phyloP scores from a whole-genome alignment of 2,888 invertebrate genomes.

The Caenorhabditis wallacei region DNA sequence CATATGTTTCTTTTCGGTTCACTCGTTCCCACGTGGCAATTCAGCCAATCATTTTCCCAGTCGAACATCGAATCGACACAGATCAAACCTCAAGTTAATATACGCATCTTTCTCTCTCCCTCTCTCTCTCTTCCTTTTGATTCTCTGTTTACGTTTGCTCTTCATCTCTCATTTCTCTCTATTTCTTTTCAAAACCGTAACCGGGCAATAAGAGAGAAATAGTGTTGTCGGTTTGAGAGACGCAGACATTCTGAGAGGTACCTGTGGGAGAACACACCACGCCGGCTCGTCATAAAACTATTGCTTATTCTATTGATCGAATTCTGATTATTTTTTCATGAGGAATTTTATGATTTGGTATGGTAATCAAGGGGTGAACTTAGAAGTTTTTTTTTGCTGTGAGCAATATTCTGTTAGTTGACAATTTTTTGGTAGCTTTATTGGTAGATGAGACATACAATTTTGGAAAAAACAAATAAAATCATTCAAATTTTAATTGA shows the following conservation, averaged over 20 bases:
- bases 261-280: constrained; percentile 14
- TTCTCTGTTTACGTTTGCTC: constrained; percentile 49
- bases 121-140: constrained; percentile 19
- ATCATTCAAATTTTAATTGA: no score
- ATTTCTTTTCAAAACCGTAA: constrained; percentile 49
- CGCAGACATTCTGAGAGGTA: constrained; percentile 31
- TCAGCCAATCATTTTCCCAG: neutral
- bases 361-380: neutral
- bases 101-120: constrained; percentile 36
- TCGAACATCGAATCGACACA: neutral
- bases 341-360: constrained; percentile 38
- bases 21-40: constrained; percentile 16
- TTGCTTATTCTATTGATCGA: neutral
- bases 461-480: no score
- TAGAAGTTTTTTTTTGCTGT: no score
- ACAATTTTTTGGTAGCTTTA: no score
- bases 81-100: constrained; percentile 55
- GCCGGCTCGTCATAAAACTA: constrained; percentile 40
- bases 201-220: constrained; percentile 31
- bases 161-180: constrained; percentile 29
- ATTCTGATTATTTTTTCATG: constrained; percentile 20
- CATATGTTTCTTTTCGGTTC: constrained; percentile 33
- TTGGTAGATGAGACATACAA: no score
- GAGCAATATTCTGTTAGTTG: no score
- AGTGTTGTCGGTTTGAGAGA: constrained; percentile 17